Conservation (phyloP, 2,113 vertebrate species). For the Mus spicilegus region DNA sequence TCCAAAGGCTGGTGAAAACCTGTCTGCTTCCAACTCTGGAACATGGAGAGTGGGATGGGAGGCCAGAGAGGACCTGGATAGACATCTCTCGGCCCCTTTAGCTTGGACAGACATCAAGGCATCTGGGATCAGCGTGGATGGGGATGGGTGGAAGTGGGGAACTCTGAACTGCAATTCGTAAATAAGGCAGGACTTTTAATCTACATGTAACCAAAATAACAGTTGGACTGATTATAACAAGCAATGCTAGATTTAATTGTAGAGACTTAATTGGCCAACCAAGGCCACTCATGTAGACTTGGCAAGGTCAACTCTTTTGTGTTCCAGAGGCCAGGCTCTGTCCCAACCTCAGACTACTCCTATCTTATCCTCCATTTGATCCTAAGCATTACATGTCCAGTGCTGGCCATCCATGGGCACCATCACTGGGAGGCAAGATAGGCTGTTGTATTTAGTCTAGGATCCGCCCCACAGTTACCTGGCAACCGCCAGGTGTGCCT, state of each 20-base stretch:
- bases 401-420: background rate
- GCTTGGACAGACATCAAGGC: background rate
- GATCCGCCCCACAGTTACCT: too few relatives aligned
- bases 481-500: too few relatives aligned
- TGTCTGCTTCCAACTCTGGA: background rate
- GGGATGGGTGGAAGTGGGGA: background rate
- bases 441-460: background rate
- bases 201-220: background rate
- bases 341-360: background rate
- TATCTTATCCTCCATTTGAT: background rate
- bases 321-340: background rate
- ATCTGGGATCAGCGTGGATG: background rate
- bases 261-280: background rate
- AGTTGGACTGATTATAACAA: background rate
- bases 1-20: background rate
- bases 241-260: background rate
- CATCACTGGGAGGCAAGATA: background rate
- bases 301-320: background rate
- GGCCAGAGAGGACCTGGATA: background rate
- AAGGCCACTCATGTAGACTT: background rate
- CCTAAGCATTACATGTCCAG: background rate
- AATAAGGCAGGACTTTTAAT: slow-evolving; percentile 40
- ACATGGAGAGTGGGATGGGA: too few relatives aligned
- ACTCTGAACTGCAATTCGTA: background rate
- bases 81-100: background rate